Evolutionary conservation across 2,888 invertebrate genomes (phyloP).

Genomic region (Drosophila mimetica): DNA sequence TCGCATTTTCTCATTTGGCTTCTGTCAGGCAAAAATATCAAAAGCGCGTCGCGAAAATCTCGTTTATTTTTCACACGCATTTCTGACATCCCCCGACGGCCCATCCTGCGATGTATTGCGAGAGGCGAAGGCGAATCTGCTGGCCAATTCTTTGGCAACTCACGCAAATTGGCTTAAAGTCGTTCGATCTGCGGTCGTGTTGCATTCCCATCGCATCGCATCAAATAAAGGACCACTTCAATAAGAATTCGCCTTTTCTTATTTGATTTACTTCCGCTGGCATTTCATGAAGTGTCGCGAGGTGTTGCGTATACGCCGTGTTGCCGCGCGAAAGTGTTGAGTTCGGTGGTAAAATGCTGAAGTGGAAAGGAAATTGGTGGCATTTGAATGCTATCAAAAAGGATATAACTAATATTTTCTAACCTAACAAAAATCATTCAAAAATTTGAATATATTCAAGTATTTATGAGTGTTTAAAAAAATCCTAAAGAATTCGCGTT

Average conservation of each 20-base stretch:
- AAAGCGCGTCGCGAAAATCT: constrained; percentile 78
- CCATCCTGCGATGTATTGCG: too few species aligned
- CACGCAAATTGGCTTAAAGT: constrained; percentile 36
- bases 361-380: too few species aligned
- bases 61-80: constrained; percentile 78
- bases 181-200: constrained; percentile 33
- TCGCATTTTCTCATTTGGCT: constrained; percentile 79
- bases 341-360: neutral
- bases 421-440: too few species aligned
- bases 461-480: neutral
- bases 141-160: constrained; percentile 16
- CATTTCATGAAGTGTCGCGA: constrained; percentile 8
- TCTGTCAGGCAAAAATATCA: constrained; percentile 78
- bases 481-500: neutral
- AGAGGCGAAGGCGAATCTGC: too few species aligned
- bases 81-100: constrained; percentile 62
- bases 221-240: constrained; percentile 23
- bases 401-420: too few species aligned
- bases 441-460: too few species aligned
- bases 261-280: constrained; percentile 15
- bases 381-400: neutral
- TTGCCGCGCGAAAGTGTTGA: neutral
- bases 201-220: constrained; percentile 22
- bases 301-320: constrained; percentile 29
- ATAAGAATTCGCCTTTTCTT: constrained; percentile 5